Evolutionary conservation across 2,113 vertebrate genomes (phyloP).

Genomic region (Chamaetylas fuelleborni): DNA sequence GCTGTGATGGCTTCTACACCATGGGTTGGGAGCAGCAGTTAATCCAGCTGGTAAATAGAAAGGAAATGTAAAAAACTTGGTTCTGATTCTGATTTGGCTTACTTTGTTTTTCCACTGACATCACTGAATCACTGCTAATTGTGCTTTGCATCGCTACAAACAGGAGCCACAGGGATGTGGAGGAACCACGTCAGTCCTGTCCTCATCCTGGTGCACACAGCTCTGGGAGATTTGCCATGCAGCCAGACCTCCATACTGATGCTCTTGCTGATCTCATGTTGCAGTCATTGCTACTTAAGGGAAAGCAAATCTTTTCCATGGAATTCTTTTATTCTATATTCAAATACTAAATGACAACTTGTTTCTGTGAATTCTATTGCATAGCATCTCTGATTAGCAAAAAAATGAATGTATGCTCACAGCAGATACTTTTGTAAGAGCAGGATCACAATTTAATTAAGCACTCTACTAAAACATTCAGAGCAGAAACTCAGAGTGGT

Average conservation of each 20-base stretch:
- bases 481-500: conserved; percentile 41
- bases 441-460: conserved; percentile 18
- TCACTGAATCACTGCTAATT: too few species aligned
- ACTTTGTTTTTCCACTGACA: neutral
- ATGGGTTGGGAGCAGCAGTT: neutral
- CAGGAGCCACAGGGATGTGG: neutral
- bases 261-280: neutral
- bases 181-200: neutral
- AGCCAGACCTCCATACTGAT: neutral
- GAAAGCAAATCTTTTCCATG: neutral
- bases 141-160: neutral
- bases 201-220: neutral
- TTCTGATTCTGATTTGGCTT: neutral
- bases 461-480: neutral
- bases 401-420: neutral
- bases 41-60: neutral
- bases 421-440: neutral
- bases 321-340: neutral
- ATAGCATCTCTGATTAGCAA: conserved; percentile 9
- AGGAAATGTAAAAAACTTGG: neutral
- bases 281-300: neutral
- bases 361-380: neutral
- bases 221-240: neutral
- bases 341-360: neutral
- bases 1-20: neutral